These are phyloP conservation scores for Agonum fuliginosum DNA, from an alignment of 2,888 invertebrate species.

Conservation along the genomic window DNA sequence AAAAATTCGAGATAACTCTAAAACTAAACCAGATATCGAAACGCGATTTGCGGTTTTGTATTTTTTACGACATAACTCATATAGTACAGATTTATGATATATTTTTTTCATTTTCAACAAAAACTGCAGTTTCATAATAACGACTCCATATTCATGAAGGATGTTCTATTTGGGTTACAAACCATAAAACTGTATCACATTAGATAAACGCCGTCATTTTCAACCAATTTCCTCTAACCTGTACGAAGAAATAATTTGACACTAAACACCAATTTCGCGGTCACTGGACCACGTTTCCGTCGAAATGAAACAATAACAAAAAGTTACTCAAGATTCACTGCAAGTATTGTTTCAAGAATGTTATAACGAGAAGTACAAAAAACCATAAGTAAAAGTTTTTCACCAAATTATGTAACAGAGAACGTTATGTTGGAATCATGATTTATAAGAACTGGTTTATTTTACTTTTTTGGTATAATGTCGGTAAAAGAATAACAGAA, in stretches of 20 bases:
- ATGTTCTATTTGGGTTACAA: conserved; percentile 1
- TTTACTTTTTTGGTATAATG: no score
- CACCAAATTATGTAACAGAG: background rate
- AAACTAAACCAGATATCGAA: no score
- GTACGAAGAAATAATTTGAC: conserved; percentile 18
- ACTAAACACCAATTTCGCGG: conserved; percentile 15
- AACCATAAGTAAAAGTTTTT: conserved; percentile 20
- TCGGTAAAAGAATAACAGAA: no score
- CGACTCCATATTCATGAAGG: conserved; percentile 2
- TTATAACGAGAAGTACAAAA: background rate
- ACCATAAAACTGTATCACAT: background rate
- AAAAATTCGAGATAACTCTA: no score
- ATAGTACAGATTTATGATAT: no score
- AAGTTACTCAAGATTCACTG: background rate
- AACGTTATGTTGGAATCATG: background rate
- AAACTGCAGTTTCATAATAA: background rate
- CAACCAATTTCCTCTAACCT: background rate
- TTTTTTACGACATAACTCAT: no score
- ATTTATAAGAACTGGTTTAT: background rate
- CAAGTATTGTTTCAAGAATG: background rate
- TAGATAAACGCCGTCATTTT: background rate
- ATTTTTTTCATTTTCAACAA: no score
- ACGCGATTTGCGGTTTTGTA: no score
- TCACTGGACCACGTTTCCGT: conserved; percentile 23
- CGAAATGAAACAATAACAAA: conserved; percentile 17